Evolutionary conservation across 30 jellyfish, hydroid and myxozoan species (phyloP), one percentile per base, ranked within the genome.

Genomic region (Aurelia sp.): DNA sequence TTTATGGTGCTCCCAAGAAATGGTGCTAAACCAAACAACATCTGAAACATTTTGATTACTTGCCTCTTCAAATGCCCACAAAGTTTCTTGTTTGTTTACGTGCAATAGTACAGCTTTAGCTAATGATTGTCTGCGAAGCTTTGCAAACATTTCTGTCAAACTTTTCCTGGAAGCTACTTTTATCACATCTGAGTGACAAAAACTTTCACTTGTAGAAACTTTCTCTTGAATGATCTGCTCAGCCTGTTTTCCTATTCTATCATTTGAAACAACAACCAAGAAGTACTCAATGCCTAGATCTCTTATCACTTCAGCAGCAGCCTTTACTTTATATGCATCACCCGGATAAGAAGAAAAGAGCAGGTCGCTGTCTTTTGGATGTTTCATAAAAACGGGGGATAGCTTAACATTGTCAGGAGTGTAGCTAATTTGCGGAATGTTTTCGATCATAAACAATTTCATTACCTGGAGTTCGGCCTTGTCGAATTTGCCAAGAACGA

Each of bases 401-500:
- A 89, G 63, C 44, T 70, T 74, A 44, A 73, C 70, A 70, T 89
- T 89, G 47, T 82, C 74, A 11, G 84, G 21, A 58, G 93, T 44
- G 75, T 94, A 94, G 71, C 99, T 89, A 2, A 94, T 35, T 66
- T 89, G 97, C 10, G 96, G 97, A 13, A 89, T 66, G 41, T 35
- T 31, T 67, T 89, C 96, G 20, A 86, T 33, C 13, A 80, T 57
- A 12, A 94, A 64, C 27, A 79, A 78, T 63, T 86, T 59, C 59
- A 89, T 27, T 10, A 64, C 86, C 9, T 82, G 78, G 21, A 23
- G 55, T 44, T 96, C 85, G 4, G 62, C 40, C 44, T 55, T 21
- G 4, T 72, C 23, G 89, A 94, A 94, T 15, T 82, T 74, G 4
- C 93, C 84, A 30, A 89, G 59, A 21, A 94, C 99, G 41, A 74